A percentile compares a stretch with the other conserved stretches of the same genome.
These are phyloP conservation scores for Oncorhynchus gorbuscha DNA, from an alignment of 2,113 vertebrate genomes.

Conservation along the genomic window DNA sequence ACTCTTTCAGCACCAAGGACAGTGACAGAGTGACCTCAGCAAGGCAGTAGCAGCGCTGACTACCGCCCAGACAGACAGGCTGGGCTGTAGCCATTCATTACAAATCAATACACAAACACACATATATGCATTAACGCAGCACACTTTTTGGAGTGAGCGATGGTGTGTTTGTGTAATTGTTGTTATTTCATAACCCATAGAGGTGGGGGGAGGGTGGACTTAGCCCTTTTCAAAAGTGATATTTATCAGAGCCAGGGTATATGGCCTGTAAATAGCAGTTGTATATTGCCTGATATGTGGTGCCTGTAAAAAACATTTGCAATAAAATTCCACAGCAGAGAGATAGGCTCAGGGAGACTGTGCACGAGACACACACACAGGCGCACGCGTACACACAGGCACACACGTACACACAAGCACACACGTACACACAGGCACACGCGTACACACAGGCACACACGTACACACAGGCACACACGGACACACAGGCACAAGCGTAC, in stretches of 20 bases:
- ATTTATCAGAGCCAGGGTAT: neutral
- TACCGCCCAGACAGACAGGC: neutral
- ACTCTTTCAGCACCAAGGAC: slow-evolving; percentile 61
- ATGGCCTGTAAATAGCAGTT: neutral
- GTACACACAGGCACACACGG: neutral
- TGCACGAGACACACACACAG: neutral
- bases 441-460: neutral
- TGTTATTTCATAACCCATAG: neutral
- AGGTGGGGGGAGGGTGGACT: neutral
- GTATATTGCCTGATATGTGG: neutral
- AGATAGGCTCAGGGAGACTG: too few relatives aligned
- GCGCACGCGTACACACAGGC: too few relatives aligned
- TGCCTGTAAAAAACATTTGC: neutral
- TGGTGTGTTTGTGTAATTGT: neutral
- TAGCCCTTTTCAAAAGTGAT: neutral
- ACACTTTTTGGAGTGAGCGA: neutral
- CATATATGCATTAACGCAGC: neutral
- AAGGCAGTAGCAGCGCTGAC: neutral
- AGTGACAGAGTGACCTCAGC: slow-evolving; percentile 40
- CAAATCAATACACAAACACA: neutral
- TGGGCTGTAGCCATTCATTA: neutral
- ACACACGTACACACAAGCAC: neutral
- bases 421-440: neutral
- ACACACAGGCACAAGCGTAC: neutral
- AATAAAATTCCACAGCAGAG: neutral